Percentiles rank a stretch among this genome's conserved stretches.
These are phyloP conservation scores for Tortricodes alternella DNA, from an alignment of 2,888 invertebrate genomes.

Conservation along the genomic window DNA sequence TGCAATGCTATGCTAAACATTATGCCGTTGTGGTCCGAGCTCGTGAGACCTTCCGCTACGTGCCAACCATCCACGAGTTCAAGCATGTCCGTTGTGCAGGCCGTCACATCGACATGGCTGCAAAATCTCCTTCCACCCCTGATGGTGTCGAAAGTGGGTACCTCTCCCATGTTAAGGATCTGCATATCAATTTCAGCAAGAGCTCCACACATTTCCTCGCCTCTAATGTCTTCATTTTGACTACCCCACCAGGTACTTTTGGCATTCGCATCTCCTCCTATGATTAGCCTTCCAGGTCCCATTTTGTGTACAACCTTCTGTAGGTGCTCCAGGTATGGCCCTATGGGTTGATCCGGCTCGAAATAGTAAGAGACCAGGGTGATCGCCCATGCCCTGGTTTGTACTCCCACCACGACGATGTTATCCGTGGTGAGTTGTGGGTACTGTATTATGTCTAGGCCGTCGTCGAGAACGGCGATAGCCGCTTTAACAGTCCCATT, in stretches of 20 bases:
- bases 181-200: constrained; percentile 17
- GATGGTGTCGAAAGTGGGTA: neutral
- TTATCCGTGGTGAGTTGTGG: neutral
- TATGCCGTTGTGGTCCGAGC: constrained; percentile 23
- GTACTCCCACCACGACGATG: neutral
- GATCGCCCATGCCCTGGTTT: neutral
- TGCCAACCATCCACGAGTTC: neutral
- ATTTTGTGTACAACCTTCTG: neutral
- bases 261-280: constrained; percentile 31
- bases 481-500: neutral
- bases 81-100: constrained; percentile 10
- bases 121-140: neutral
- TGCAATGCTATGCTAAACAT: neutral
- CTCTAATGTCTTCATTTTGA: neutral
- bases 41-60: neutral
- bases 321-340: constrained; percentile 28
- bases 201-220: neutral
- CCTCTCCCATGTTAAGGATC: neutral
- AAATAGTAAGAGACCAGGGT: constrained; percentile 3
- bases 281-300: neutral
- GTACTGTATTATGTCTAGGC: neutral
- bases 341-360: constrained; percentile 3
- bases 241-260: constrained; percentile 35
- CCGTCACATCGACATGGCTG: constrained; percentile 24
- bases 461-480: neutral